Evolutionary conservation across 2,797 vertebrate genomes (phyloP).

Genomic region (Anguilla megastoma): DNA sequence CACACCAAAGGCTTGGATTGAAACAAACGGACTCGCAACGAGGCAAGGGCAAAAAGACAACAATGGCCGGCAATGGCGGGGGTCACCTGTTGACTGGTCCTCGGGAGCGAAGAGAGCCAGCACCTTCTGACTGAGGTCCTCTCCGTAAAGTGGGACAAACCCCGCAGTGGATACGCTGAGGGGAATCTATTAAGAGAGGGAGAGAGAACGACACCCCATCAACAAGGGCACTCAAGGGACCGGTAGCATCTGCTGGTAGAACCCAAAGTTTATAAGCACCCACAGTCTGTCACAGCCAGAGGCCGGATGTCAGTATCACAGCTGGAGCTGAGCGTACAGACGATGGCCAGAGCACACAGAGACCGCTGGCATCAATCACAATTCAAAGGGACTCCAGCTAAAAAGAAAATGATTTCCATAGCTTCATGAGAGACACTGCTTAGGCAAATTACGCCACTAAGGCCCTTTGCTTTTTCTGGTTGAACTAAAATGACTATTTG

Average conservation of each 20-base stretch:
- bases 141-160: slow-evolving; percentile 79
- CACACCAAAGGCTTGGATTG: not conserved
- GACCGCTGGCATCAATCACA: not conserved
- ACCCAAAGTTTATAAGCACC: not conserved
- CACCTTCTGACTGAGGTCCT: slow-evolving; percentile 73
- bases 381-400: not conserved
- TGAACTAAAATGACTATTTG: not conserved
- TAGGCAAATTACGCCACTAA: not conserved
- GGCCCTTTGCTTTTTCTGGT: not conserved
- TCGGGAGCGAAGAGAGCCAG: slow-evolving; percentile 81
- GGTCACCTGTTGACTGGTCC: slow-evolving; percentile 76
- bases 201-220: not conserved
- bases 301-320: too few relatives aligned
- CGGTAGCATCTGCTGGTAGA: not conserved
- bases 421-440: not conserved
- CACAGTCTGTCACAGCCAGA: not conserved
- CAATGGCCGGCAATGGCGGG: not conserved
- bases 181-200: slow-evolving; percentile 66
- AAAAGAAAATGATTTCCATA: not conserved
- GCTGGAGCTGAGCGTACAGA: too few relatives aligned
- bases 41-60: not conserved
- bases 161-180: slow-evolving; percentile 73
- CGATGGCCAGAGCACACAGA: not conserved
- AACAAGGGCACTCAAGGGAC: not conserved
- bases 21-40: not conserved